Evolutionary conservation across 2,888 invertebrate genomes (phyloP).

Genomic region (Drosophila anomalipes): DNA sequence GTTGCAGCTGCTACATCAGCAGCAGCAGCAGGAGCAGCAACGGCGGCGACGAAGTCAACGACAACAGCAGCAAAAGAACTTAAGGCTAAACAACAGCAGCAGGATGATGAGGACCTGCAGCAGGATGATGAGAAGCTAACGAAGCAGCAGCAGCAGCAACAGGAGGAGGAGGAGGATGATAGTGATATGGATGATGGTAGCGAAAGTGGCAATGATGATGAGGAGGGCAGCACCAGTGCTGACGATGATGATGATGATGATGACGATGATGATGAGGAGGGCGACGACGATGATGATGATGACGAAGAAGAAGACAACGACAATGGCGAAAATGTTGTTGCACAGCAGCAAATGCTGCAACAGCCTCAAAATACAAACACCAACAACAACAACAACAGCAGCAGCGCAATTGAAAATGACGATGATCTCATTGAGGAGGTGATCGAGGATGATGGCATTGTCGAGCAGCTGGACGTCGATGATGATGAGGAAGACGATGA

Average conservation of each 20-base stretch:
- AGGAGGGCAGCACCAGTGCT: conserved; percentile 34
- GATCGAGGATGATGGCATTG: conserved; percentile 53
- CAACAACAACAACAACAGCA: conserved; percentile 35
- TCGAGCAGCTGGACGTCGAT: conserved; percentile 58
- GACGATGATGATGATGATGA: conserved; percentile 56
- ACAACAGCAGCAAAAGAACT: conserved; percentile 22
- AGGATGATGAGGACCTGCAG: neutral
- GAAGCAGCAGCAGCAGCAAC: conserved; percentile 19
- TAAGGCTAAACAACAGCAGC: conserved; percentile 10
- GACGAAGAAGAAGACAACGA: conserved; percentile 54
- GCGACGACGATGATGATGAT: conserved; percentile 47
- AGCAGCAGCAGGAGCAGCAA: neutral
- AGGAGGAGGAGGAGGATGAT: conserved; percentile 46
- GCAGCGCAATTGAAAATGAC: conserved; percentile 35
- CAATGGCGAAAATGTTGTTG: conserved; percentile 39
- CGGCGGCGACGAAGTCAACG: neutral
- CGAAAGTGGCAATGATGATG: conserved; percentile 52
- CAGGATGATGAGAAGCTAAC: neutral
- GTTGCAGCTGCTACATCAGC: conserved; percentile 6
- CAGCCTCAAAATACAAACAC: conserved; percentile 19
- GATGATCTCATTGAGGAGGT: conserved; percentile 59
- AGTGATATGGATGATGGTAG: conserved; percentile 64
- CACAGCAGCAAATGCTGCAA: conserved; percentile 14
- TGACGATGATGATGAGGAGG: conserved; percentile 48
- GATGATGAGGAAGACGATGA: conserved; percentile 56